Evolutionary conservation across 1,140 invertebrate species (phyloP).

Genomic region (Brachionus rotundiformis): DNA sequence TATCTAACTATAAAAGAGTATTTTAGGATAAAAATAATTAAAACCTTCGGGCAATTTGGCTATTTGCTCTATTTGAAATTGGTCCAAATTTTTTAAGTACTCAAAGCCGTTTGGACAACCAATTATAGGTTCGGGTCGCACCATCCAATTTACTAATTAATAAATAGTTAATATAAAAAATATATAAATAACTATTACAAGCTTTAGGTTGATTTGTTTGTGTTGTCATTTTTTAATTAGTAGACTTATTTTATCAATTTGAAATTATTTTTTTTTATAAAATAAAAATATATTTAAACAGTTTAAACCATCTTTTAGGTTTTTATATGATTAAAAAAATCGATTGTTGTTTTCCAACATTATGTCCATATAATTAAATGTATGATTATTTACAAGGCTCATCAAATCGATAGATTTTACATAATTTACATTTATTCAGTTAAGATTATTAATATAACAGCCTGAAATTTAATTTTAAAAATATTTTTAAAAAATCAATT

Average conservation of each 20-base stretch:
- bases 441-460: neutral
- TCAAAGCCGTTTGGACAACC: neutral
- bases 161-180: neutral
- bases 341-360: neutral
- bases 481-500: too few species aligned
- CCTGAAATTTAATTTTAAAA: neutral
- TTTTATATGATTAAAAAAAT: neutral
- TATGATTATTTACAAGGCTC: neutral
- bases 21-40: neutral
- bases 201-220: neutral
- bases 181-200: neutral
- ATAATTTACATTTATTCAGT: neutral
- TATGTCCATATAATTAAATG: neutral
- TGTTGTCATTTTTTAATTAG: neutral
- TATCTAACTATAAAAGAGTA: too few species aligned
- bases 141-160: constrained; percentile 1
- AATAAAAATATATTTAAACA: neutral
- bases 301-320: neutral
- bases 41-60: constrained; percentile 8
- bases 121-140: neutral
- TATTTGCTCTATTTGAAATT: neutral
- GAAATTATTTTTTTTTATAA: neutral
- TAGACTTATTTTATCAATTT: neutral
- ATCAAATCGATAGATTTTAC: neutral
- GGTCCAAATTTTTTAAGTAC: neutral